These are phyloP conservation scores for Caenorhabditis elegans DNA, from an alignment of 1,140 invertebrate genomes.

Conservation along the genomic window DNA sequence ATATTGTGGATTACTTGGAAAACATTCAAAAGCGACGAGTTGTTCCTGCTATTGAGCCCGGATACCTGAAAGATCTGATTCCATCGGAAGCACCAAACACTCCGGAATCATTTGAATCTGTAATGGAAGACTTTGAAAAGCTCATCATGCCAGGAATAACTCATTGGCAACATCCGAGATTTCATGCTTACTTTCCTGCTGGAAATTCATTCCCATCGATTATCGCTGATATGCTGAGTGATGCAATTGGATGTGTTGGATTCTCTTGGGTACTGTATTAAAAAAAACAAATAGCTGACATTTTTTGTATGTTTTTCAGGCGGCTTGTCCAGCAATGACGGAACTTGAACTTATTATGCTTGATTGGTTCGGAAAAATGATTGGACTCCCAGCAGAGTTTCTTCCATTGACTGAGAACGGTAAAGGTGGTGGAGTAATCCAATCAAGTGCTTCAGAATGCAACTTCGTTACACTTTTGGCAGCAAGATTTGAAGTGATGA, in stretches of 20 bases:
- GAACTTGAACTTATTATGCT: slow-evolving; percentile 94
- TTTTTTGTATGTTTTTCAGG: slow-evolving; percentile 71
- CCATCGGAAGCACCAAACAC: slow-evolving; percentile 82
- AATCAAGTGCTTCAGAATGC: slow-evolving; percentile 84
- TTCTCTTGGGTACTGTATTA: slow-evolving; percentile 92
- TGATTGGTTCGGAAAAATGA: slow-evolving; percentile 87
- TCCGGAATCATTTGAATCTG: slow-evolving; percentile 84
- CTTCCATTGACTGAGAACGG: slow-evolving; percentile 70
- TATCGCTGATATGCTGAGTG: slow-evolving; percentile 92
- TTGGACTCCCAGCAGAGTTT: slow-evolving; percentile 71
- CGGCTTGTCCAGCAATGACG: slow-evolving; percentile 92
- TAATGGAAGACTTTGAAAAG: slow-evolving; percentile 89
- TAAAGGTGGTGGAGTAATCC: slow-evolving; percentile 71
- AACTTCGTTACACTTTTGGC: slow-evolving; percentile 91
- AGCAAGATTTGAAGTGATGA: slow-evolving; percentile 87
- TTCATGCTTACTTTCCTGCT: slow-evolving; percentile 97
- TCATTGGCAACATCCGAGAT: slow-evolving; percentile 97
- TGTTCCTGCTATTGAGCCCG: slow-evolving; percentile 81
- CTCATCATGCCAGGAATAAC: slow-evolving; percentile 98
- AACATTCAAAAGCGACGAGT: slow-evolving; percentile 80
- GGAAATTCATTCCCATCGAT: slow-evolving; percentile 97
- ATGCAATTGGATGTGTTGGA: slow-evolving; percentile 92
- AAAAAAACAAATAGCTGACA: not conserved
- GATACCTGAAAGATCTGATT: slow-evolving; percentile 79
- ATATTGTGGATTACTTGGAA: slow-evolving; percentile 91